These are phyloP conservation scores for Protula sp. DNA, from an alignment of 2,888 invertebrate species.

Conservation along the genomic window DNA sequence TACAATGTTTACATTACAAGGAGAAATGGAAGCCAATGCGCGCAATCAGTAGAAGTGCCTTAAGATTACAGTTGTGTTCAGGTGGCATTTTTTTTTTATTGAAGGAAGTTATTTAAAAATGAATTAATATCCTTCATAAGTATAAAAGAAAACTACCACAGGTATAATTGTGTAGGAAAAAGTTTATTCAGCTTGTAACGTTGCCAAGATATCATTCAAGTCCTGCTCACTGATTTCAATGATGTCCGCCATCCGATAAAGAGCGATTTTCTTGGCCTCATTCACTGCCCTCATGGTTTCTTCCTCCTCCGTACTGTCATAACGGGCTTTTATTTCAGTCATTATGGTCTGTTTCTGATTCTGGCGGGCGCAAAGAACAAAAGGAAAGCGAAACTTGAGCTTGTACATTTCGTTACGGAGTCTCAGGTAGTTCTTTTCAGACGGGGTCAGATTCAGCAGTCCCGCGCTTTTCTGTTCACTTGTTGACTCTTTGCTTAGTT, in stretches of 20 bases:
- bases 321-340: constrained; percentile 21
- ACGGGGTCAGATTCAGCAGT: constrained; percentile 20
- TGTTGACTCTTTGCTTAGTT: constrained; percentile 27
- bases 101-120: too few species aligned
- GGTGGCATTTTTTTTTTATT: too few species aligned
- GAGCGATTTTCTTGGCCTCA: constrained; percentile 33
- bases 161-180: too few species aligned
- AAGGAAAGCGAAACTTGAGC: constrained; percentile 33
- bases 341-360: constrained; percentile 34
- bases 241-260: constrained; percentile 23
- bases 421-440: constrained; percentile 23
- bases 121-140: too few species aligned
- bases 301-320: constrained; percentile 17
- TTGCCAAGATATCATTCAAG: too few species aligned
- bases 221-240: too few species aligned
- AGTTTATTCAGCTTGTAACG: too few species aligned
- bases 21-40: too few species aligned
- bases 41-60: too few species aligned
- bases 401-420: constrained; percentile 26
- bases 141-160: too few species aligned
- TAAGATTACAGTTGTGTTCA: too few species aligned
- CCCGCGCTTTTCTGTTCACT: constrained; percentile 29
- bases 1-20: too few species aligned
- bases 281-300: constrained; percentile 27
- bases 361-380: constrained; percentile 32